Percentiles rank a stretch among this genome's conserved stretches.
Evolutionary conservation across 2,797 vertebrate species (phyloP).

Genomic region (Chelonia mydas): DNA sequence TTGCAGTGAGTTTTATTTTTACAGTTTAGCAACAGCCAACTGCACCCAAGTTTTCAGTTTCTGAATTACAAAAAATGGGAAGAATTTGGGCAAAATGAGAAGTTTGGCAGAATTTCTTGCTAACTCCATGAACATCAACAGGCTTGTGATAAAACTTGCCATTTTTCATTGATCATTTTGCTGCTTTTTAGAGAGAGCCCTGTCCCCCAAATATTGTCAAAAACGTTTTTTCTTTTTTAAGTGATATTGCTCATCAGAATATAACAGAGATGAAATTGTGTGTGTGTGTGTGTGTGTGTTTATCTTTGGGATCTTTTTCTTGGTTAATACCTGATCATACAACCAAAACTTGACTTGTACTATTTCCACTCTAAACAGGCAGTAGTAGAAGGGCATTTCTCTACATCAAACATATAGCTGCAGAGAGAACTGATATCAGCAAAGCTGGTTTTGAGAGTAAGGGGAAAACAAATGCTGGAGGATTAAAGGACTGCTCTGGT

Average conservation of each 20-base stretch:
- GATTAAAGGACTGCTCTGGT: neutral
- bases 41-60: conserved; percentile 41
- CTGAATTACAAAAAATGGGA: neutral
- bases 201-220: too few species aligned
- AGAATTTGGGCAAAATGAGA: conserved; percentile 5
- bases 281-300: neutral
- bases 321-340: neutral
- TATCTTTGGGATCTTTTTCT: neutral
- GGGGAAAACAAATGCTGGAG: neutral
- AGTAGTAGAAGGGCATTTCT: neutral
- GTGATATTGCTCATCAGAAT: neutral
- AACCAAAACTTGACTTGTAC: neutral
- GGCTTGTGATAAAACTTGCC: conserved; percentile 27
- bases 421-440: rapidly evolving
- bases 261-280: neutral
- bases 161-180: conserved; percentile 33
- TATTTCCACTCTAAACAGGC: neutral
- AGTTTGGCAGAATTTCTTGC: neutral
- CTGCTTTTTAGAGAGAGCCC: neutral
- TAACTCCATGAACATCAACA: neutral
- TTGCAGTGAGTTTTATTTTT: conserved; percentile 47
- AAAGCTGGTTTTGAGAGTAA: neutral
- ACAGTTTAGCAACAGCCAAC: conserved; percentile 28
- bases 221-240: neutral
- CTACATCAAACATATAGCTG: neutral